Conservation (phyloP, 1,140 invertebrate genomes). For the Saccostrea echinata region DNA sequence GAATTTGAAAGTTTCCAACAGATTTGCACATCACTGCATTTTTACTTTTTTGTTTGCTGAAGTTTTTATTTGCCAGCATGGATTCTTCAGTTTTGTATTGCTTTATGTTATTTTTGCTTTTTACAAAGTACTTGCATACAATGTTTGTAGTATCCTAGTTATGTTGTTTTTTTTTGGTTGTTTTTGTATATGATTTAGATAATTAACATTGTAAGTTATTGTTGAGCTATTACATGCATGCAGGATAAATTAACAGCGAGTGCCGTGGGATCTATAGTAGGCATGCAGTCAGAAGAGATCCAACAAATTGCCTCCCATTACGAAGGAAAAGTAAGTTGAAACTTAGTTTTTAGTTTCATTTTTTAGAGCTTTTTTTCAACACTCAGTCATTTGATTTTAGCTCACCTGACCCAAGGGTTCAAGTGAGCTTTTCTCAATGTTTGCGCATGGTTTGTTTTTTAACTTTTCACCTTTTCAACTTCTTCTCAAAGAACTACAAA, state of each 20-base stretch:
- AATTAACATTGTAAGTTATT: background rate
- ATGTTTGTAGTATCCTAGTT: background rate
- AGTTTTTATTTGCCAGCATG: no score
- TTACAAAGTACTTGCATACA: background rate
- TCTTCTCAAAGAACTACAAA: no score
- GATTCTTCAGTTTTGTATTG: background rate
- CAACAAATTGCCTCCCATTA: slow-evolving; percentile 80
- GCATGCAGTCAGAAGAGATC: slow-evolving; percentile 80
- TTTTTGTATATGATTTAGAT: background rate
- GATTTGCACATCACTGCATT: no score
- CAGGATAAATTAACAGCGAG: slow-evolving; percentile 79
- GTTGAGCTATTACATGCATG: slow-evolving; percentile 46
- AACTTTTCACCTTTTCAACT: no score
- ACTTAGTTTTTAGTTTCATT: no score
- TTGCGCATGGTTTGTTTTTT: no score
- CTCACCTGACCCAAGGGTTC: no score
- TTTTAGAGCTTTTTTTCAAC: background rate
- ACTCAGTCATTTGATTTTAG: no score
- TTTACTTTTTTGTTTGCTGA: no score
- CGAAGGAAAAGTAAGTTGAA: slow-evolving; percentile 78
- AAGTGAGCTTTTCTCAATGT: no score
- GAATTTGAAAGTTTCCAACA: no score
- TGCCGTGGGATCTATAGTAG: slow-evolving; percentile 80
- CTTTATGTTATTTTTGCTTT: background rate
- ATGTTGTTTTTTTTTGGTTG: background rate